phyloP scores from a whole-genome alignment of 2,797 vertebrate genomes.

The Astyanax mexicanus region DNA sequence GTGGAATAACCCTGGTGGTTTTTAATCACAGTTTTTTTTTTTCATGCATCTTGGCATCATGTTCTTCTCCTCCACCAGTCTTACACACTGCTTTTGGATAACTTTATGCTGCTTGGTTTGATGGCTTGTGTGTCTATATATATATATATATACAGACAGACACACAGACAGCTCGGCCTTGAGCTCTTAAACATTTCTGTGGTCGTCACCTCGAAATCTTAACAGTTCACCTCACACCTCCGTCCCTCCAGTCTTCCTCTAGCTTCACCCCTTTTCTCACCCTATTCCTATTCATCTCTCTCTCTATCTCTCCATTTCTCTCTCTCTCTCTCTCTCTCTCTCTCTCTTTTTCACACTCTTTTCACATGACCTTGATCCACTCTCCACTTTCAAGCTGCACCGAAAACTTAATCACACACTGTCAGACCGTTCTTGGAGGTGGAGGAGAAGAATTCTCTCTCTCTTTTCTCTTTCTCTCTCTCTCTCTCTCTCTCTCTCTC shows the following conservation, averaged over 20 bases:
- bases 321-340: constrained; percentile 44
- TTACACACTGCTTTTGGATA: no score
- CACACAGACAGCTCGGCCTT: not conserved
- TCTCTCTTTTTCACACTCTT: constrained; percentile 31
- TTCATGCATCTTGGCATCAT: no score
- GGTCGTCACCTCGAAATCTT: constrained; percentile 43
- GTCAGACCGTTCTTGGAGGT: constrained; percentile 66
- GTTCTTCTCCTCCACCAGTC: no score
- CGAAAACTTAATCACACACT: constrained; percentile 88
- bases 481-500: not conserved
- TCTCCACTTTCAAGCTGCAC: constrained; percentile 80
- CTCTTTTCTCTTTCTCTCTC: not conserved
- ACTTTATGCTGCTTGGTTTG: no score
- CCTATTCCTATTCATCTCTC: constrained; percentile 3
- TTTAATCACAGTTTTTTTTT: no score
- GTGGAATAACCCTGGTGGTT: no score
- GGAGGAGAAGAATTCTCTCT: constrained; percentile 72
- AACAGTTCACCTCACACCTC: constrained; percentile 53
- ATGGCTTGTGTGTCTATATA: no score
- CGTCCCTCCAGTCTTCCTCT: constrained; percentile 28
- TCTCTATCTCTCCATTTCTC: constrained; percentile 32
- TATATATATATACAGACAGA: no score
- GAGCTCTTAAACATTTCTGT: constrained; percentile 35
- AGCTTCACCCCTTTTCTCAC: constrained; percentile 52
- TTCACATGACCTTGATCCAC: constrained; percentile 83